Conservation (phyloP, 2,113 vertebrate species). For the Larimichthys polyactis region DNA sequence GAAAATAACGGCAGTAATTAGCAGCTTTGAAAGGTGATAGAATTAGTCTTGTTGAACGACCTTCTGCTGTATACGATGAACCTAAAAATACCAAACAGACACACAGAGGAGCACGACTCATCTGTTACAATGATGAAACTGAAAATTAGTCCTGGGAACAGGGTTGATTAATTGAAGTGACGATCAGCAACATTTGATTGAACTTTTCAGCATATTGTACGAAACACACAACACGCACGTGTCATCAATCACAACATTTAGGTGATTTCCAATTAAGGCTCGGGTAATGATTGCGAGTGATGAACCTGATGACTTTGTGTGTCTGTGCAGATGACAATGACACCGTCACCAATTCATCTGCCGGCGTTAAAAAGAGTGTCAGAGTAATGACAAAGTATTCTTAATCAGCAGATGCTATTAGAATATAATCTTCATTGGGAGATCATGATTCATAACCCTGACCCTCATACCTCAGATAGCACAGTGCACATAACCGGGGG, state of each 20-base stretch:
- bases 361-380: background rate
- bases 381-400: slow-evolving; percentile 10
- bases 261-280: slow-evolving; percentile 21
- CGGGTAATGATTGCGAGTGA: slow-evolving; percentile 20
- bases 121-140: background rate
- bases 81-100: background rate
- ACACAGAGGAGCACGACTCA: background rate
- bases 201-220: background rate
- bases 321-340: slow-evolving; percentile 17
- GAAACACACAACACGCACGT: no score
- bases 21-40: background rate
- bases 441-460: background rate
- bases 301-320: slow-evolving; percentile 36
- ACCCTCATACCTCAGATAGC: background rate
- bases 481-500: background rate
- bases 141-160: background rate
- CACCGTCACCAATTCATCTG: slow-evolving; percentile 19
- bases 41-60: background rate
- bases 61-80: background rate
- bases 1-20: slow-evolving; percentile 5
- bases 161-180: background rate
- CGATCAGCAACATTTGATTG: background rate
- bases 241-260: slow-evolving; percentile 32
- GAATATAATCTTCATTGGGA: slow-evolving; percentile 4
- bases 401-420: slow-evolving; percentile 21